Evolutionary conservation across 2,797 vertebrate species (phyloP).

Genomic region (Pitangus sulphuratus): DNA sequence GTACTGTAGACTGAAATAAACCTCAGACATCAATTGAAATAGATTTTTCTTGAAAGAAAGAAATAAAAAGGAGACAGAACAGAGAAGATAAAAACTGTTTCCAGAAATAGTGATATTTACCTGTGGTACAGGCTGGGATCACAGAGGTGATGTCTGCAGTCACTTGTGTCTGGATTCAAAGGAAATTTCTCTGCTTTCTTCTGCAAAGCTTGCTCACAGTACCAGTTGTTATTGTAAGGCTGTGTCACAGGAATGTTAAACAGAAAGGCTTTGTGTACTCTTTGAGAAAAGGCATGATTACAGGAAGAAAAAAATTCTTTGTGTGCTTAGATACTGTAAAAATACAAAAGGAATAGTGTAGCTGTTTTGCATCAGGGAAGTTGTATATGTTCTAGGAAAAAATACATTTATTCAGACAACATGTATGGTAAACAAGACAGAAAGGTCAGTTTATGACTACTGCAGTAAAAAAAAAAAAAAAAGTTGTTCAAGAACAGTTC

Average conservation of each 20-base stretch:
- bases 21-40: not conserved
- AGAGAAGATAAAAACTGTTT: not conserved
- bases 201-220: not conserved
- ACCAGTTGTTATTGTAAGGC: not conserved
- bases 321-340: not conserved
- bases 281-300: not conserved
- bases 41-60: not conserved
- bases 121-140: not conserved
- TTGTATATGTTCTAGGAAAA: not conserved
- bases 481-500: not conserved
- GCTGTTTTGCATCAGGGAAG: not conserved
- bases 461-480: not conserved
- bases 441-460: not conserved
- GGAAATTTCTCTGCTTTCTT: not conserved
- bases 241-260: not conserved
- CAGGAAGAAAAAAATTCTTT: not conserved
- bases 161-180: not conserved
- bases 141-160: not conserved
- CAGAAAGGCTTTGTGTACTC: not conserved
- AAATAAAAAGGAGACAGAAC: not conserved
- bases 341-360: not conserved
- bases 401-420: not conserved
- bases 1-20: not conserved
- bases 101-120: not conserved
- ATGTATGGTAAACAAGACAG: not conserved